A percentile compares a stretch with the other conserved stretches of the same genome.
Evolutionary conservation across 1,140 invertebrate genomes (phyloP).

Genomic region (Leptoteleia sp.): DNA sequence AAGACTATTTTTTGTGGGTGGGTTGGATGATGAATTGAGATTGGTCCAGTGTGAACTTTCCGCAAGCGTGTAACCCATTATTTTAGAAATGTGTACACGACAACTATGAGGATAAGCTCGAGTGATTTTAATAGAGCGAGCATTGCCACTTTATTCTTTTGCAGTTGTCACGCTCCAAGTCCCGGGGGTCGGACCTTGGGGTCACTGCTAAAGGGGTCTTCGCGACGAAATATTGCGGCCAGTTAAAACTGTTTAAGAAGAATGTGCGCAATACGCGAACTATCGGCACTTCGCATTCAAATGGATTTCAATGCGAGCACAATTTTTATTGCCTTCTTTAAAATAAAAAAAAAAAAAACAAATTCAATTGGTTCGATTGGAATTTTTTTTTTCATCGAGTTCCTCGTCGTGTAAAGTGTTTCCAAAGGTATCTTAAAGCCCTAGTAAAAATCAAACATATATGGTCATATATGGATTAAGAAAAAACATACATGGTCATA

Average conservation of each 20-base stretch:
- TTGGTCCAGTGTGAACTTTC: background rate
- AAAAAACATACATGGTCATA: no score
- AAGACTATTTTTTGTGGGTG: no score
- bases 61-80: constrained; percentile 24
- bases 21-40: no score
- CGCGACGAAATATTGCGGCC: constrained; percentile 48
- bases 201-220: constrained; percentile 55
- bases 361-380: no score
- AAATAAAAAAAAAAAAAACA: no score
- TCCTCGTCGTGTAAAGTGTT: no score
- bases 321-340: no score
- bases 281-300: constrained; percentile 11
- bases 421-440: no score
- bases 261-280: constrained; percentile 22
- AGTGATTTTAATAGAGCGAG: constrained; percentile 61
- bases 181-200: constrained; percentile 55
- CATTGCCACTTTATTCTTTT: constrained; percentile 44
- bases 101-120: constrained; percentile 40
- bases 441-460: no score
- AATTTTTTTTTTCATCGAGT: no score
- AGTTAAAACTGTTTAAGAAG: constrained; percentile 55
- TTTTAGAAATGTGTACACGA: constrained; percentile 19
- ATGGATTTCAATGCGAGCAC: background rate
- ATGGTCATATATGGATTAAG: no score
- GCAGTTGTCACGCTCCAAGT: constrained; percentile 56